Evolutionary conservation across 1,140 invertebrate genomes (phyloP), one percentile per base, ranked within the genome.

Genomic region (Choristoneura fumiferana): DNA sequence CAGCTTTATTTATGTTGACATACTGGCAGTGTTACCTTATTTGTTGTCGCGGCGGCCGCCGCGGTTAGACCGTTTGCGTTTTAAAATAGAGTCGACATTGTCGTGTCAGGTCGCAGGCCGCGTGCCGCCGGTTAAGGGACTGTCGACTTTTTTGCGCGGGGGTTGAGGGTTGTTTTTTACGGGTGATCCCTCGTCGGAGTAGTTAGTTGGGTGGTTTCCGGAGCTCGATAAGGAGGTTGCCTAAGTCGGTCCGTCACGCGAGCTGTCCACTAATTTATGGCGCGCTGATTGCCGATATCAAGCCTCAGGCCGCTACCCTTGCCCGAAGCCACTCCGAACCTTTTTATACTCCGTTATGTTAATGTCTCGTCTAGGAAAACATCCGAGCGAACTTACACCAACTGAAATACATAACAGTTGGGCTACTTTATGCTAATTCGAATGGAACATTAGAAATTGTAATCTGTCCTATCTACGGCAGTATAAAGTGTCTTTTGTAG

Each of bases 1-100:
- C 83, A 73, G 78, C 85, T 84, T 86, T 88, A 88, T 88, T 86
- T 82, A 85, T 85, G 83, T 78, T 76, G 80, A 84, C 81, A 79
- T 85, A 88, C 76, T 77, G 80, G 73, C 73, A 84, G 81, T 75
- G 79, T 86, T 86, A 73, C 78, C 80, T 78, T 83, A 83, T 81
- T 84, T 80, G 73, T 74, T 74, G 68, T 62, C 54, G 65, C 63
- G 62, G 66, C 57, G 55, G 39, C 62, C 68, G 58, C 63, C 49
- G 35, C 57, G 69, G 58, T 63, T 64, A 57, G 49, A 81, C 76
- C 72, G 61, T 84, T 63, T 49, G 17, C 5, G 54, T 39, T 38
- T 63, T 63, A 56, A 59, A 69, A 79, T 84, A 84, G 69, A 73
- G 82, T 73, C 65, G 60, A 77, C 66, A 69, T 76, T 76, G 49